Base-by-base conservation (phyloP, 2,888 invertebrate genomes). In the Melitaea athalia region DNA sequence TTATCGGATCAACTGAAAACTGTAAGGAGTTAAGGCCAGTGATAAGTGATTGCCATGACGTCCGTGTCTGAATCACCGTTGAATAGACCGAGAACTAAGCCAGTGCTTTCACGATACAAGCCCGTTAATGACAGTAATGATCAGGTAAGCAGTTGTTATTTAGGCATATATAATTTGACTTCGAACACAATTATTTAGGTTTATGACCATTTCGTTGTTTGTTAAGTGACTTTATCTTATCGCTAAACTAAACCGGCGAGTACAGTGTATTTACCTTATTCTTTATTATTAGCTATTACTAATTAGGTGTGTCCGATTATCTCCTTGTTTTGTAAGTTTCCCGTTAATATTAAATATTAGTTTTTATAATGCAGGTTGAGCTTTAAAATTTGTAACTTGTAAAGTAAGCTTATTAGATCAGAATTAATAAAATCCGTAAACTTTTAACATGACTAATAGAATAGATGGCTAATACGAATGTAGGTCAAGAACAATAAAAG, bases 41-140 rank as follows among this genome's bases (percentile, higher is more conserved):
- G 74, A 62, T 63, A 62, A 71, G 67, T 62, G 65, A 57, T 68
- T 63, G 67, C 74, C 65, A 92, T 92, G 92, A 80, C 88, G 72
- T 89, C 91, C 72, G 71, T 91, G 70, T 87, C 92, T 72, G 91
- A 91, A 69, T 87, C 89, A 57, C 89, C 90, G 50, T 75, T 91
- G 69, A 87, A 80, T 77, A 85, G 92, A 74, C 79, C 89, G 60
- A 86, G 92, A 72, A 85, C 82, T 77, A 87, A 90, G 73, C 92
- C 92, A 63, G 92, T 92, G 63, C 74, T 92, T 76, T 85, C 91
- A 71, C 89, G 92, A 38, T 92, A 91, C 77, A 88, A 85, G 72
- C 90, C 89, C 8, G 78, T 80, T 74, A 77, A 78, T 70, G 80
- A 74, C 59, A 76, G 77, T 73, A 75, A 80, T 17, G 91, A 91